These are phyloP conservation scores for Cervus canadensis DNA, from an alignment of 2,113 vertebrate species.

Conservation along the genomic window DNA sequence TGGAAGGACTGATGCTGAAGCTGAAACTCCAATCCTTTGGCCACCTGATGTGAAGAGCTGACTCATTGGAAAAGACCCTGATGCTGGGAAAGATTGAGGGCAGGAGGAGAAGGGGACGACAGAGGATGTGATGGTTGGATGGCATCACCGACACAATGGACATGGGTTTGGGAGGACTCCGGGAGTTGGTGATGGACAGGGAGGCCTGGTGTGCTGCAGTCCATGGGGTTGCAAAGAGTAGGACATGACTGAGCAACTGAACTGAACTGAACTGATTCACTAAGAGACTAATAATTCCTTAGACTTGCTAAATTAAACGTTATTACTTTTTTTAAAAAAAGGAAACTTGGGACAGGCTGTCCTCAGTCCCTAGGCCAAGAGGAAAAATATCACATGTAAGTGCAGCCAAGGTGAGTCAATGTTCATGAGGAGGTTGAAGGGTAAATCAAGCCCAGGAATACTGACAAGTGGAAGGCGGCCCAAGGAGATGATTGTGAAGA, in stretches of 20 bases:
- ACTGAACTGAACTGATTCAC: not conserved
- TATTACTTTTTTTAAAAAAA: not conserved
- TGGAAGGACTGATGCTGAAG: not conserved
- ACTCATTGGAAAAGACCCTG: not conserved
- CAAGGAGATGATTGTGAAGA: not conserved
- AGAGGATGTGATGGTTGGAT: not conserved
- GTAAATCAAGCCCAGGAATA: not conserved
- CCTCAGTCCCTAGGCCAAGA: not conserved
- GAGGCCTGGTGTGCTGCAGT: accelerated
- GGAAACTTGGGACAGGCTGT: not conserved
- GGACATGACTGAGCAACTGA: not conserved
- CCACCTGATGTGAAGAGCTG: not conserved
- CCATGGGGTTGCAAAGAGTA: accelerated
- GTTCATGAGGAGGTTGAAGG: not conserved
- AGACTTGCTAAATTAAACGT: not conserved
- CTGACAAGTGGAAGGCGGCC: not conserved
- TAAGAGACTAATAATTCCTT: not conserved
- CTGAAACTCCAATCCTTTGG: not conserved
- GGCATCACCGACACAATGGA: not conserved
- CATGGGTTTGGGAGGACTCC: not conserved
- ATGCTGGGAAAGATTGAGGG: not conserved
- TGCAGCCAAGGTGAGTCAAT: not conserved
- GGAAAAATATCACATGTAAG: not conserved
- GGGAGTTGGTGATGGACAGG: not conserved
- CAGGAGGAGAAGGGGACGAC: accelerated